Base-by-base conservation (phyloP, 2,797 vertebrate genomes). In the Pseudomugil gertrudae region DNA sequence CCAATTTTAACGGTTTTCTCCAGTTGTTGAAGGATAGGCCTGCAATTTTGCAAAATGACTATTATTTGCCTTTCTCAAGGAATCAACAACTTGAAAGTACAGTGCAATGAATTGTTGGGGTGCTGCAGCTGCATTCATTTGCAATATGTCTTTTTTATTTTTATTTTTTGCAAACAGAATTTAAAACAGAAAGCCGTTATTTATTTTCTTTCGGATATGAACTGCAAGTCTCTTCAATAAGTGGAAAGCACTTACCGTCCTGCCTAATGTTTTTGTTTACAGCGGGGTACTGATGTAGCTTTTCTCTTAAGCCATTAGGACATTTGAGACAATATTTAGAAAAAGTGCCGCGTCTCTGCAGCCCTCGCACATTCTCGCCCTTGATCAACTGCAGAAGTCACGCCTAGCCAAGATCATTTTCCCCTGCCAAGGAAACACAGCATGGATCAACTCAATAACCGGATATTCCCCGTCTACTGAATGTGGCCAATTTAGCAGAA, bases 361-460 rank as follows among this genome's bases (percentile, higher is more conserved):
- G 92, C 92, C 84, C 78, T 64, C 60, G 74, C 89, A 86, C 86
- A 89, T 76, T 76, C 80, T 76, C 92, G 92, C 81, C 92, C 92
- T 93, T 93, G 90, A 93, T 94, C 91, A 91, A 85, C 88, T 84
- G 71, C 76, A 85, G 78, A 84, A 88, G 78, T 71, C 85, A 90
- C 82, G 92, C 86, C 90, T 88, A 80, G 86, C 71, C 64, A 82
- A 89, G 90, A 93, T 94, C 89, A 79, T 93, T 93, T 90, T 90
- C 90, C 85, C 83, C 85, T 76, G 86, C 87, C 87, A 84, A 88
- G 88, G 86, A 92, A 89, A 86, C 92, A 70, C 94, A 94, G 93
- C 94, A 91, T 94, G 94, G 86, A 90, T 91, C 92, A 86, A 92
- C 93, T 94, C 93, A 93, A 94, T 95, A 94, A 92, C 92, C 91